Evolutionary conservation across 2,888 invertebrate species (phyloP).

Genomic region (Julus scanicus): DNA sequence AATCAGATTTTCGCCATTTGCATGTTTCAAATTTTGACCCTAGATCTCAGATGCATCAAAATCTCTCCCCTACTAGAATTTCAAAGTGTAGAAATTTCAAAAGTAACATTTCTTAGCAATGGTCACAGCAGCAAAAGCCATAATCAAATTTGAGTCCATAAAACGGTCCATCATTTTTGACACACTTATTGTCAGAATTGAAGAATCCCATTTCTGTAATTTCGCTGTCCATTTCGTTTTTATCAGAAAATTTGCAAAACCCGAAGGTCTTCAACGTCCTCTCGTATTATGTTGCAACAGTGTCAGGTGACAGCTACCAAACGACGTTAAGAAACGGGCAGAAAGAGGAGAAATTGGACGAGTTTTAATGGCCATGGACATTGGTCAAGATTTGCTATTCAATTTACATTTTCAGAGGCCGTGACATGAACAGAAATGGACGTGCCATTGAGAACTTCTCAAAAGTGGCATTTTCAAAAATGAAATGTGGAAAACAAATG

Average conservation of each 20-base stretch:
- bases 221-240: constrained; percentile 25
- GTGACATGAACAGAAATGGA: constrained; percentile 25
- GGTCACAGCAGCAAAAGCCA: background rate
- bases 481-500: constrained; percentile 10
- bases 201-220: constrained; percentile 33
- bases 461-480: constrained; percentile 18
- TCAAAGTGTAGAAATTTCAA: background rate
- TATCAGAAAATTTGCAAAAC: constrained; percentile 15
- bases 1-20: background rate
- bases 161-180: constrained; percentile 9
- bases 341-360: constrained; percentile 14
- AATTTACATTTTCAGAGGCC: constrained; percentile 10
- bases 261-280: background rate
- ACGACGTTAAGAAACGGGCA: background rate
- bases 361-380: constrained; percentile 5
- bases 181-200: background rate
- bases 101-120: background rate
- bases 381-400: constrained; percentile 9
- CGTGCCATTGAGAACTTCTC: constrained; percentile 33
- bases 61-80: background rate
- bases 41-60: background rate
- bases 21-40: background rate
- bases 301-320: background rate
- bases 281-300: constrained; percentile 25
- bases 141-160: background rate